phyloP scores from a whole-genome alignment of 1,140 invertebrate genomes.

The Drosophila subobscura region DNA sequence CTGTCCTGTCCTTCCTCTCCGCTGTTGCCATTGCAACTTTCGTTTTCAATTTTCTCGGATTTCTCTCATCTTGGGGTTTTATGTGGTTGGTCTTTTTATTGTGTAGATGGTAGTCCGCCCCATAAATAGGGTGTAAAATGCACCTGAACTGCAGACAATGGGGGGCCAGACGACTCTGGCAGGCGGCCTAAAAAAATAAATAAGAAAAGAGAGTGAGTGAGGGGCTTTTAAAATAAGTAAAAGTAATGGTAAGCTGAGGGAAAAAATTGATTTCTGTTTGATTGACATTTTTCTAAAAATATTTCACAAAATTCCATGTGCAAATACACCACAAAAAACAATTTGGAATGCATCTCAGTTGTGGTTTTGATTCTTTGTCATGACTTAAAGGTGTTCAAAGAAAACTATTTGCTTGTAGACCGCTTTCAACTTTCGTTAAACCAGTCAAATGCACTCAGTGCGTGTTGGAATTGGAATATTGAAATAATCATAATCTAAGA shows the following conservation, averaged over 20 bases:
- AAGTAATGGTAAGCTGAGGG: too few relatives aligned
- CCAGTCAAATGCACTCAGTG: conserved; percentile 13
- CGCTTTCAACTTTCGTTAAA: not conserved
- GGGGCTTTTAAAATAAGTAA: too few relatives aligned
- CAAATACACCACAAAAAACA: too few relatives aligned
- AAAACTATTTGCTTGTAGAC: too few relatives aligned
- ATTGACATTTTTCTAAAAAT: too few relatives aligned
- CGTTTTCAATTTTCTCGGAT: conserved; percentile 74
- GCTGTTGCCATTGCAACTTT: conserved; percentile 72
- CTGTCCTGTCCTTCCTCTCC: not conserved
- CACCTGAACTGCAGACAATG: conserved; percentile 68
- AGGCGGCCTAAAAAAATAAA: not conserved
- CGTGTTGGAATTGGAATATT: too few relatives aligned
- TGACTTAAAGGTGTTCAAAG: not conserved
- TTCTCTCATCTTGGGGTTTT: conserved; percentile 4
- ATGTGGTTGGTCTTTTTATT: conserved; percentile 34
- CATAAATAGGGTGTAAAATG: conserved; percentile 71
- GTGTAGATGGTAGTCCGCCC: conserved; percentile 20
- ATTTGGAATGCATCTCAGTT: not conserved
- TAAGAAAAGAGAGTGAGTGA: too few relatives aligned
- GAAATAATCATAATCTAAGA: too few relatives aligned
- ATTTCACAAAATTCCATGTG: too few relatives aligned
- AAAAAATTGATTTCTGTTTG: too few relatives aligned
- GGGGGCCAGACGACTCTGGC: not conserved
- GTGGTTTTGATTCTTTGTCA: conserved; percentile 10